Evolutionary conservation across 2,888 invertebrate genomes (phyloP).

Genomic region (Cotesia congregata): DNA sequence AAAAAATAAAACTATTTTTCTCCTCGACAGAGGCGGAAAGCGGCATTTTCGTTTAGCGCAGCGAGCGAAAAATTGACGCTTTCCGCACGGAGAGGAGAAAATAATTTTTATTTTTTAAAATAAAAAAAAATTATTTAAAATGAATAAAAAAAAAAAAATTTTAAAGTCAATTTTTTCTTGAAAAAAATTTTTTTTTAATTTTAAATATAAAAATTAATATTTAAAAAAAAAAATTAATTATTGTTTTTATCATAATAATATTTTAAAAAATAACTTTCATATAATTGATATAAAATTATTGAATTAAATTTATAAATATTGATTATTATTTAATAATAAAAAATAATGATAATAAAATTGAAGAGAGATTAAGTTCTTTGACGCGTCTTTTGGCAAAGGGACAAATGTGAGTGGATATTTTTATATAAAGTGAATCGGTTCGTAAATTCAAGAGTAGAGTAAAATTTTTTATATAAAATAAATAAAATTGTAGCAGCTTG

Average conservation of each 20-base stretch:
- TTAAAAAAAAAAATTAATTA: too few relatives aligned
- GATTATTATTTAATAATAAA: conserved; percentile 26
- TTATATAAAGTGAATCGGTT: not conserved
- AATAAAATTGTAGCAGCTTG: conserved; percentile 36
- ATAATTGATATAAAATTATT: not conserved
- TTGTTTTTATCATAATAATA: not conserved
- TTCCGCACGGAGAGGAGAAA: too few relatives aligned
- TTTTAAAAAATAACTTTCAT: conserved; percentile 20
- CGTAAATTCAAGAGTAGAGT: too few relatives aligned
- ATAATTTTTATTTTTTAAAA: too few relatives aligned
- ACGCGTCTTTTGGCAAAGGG: not conserved
- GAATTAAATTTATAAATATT: not conserved
- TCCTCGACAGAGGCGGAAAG: too few relatives aligned
- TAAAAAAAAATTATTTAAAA: conserved; percentile 3
- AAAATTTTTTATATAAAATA: conserved; percentile 12
- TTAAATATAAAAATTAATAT: not conserved
- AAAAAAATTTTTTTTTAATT: not conserved
- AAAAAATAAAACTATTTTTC: too few relatives aligned
- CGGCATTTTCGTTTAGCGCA: too few relatives aligned
- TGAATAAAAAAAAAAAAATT: not conserved
- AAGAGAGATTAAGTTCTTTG: conserved; percentile 7
- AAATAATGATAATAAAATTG: not conserved
- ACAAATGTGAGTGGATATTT: not conserved
- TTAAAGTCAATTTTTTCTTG: not conserved
- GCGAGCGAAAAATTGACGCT: too few relatives aligned